Evolutionary conservation across 2,888 invertebrate species (phyloP).

Genomic region (Lasius fuliginosus): DNA sequence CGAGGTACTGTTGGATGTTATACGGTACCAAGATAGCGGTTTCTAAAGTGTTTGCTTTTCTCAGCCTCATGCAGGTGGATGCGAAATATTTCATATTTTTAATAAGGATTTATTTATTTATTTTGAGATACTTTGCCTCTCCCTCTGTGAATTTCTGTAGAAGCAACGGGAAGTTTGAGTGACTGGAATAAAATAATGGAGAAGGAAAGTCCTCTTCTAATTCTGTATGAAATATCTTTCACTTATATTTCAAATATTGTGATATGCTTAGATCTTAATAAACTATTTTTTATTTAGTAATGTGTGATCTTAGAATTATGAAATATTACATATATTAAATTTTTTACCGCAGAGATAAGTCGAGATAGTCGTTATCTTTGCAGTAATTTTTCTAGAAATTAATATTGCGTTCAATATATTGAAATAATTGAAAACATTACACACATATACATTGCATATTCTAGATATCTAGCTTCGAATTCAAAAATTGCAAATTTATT

Average conservation of each 20-base stretch:
- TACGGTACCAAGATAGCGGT: constrained; percentile 38
- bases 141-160: background rate
- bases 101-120: constrained; percentile 11
- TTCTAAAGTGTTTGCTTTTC: constrained; percentile 27
- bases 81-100: background rate
- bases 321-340: constrained; percentile 10
- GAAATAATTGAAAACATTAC: background rate
- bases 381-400: background rate
- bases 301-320: background rate
- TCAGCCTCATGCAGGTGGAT: background rate
- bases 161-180: background rate
- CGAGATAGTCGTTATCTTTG: background rate
- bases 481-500: background rate
- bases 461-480: background rate
- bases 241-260: background rate
- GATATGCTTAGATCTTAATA: background rate
- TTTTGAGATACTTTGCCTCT: background rate
- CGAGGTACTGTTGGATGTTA: constrained; percentile 2
- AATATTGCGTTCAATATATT: background rate
- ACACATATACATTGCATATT: background rate
- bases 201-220: constrained; percentile 36
- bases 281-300: background rate
- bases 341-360: background rate
- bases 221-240: background rate
- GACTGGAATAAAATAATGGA: constrained; percentile 40